These are phyloP conservation scores for Limnothrissa miodon DNA, from an alignment of 2,113 vertebrate species.

Conservation along the genomic window DNA sequence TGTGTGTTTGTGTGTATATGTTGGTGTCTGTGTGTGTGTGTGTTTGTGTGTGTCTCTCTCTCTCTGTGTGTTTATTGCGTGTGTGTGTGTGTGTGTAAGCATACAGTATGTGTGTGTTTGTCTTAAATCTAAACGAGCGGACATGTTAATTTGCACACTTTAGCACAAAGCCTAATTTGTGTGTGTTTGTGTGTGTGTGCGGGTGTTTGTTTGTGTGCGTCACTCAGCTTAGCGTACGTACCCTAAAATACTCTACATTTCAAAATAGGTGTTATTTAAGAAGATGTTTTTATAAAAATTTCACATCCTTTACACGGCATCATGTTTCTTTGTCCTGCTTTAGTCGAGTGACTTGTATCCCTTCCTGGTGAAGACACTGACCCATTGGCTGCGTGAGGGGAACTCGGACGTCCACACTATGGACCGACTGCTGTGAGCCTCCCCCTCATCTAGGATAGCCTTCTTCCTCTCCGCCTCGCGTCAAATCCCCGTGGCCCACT, in stretches of 20 bases:
- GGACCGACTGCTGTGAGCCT: slow-evolving; percentile 68
- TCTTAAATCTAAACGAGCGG: too few species aligned
- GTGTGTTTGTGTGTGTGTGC: too few species aligned
- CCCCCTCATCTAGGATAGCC: background rate
- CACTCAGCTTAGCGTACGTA: too few species aligned
- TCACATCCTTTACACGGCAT: background rate
- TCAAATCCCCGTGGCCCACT: background rate
- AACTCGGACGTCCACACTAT: slow-evolving; percentile 36
- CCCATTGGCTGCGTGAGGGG: slow-evolving; percentile 49
- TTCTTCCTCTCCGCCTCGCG: background rate
- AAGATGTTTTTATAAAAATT: background rate
- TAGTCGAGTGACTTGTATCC: slow-evolving; percentile 66
- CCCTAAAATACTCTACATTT: background rate
- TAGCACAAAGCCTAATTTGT: too few species aligned
- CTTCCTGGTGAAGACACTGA: slow-evolving; percentile 70
- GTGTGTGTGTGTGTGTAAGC: background rate
- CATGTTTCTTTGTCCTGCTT: background rate
- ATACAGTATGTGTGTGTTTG: background rate
- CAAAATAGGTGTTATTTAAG: background rate
- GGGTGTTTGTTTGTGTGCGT: too few species aligned
- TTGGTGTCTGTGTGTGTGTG: background rate
- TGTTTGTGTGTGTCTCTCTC: background rate
- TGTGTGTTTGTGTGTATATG: background rate
- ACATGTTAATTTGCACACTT: too few species aligned
- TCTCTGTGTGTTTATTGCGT: too few species aligned